Base-by-base conservation (phyloP, 2,797 vertebrate species). In the Pipistrellus pygmaeus region DNA sequence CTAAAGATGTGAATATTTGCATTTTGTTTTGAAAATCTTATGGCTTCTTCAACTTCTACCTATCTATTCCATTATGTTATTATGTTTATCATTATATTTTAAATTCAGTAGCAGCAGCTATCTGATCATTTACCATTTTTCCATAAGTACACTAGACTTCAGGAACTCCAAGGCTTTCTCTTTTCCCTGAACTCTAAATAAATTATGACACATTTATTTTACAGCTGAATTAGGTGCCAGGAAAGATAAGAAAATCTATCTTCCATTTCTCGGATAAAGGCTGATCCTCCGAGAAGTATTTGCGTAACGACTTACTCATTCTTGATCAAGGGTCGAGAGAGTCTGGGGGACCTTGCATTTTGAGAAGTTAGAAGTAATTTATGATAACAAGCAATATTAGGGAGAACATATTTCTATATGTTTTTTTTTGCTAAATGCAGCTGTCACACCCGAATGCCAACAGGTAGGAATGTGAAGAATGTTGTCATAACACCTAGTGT, bases 141-240 rank as follows among this genome's bases (percentile, higher is more conserved):
- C 91, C 41, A 86, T 96, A 51, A 96, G 55, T 92, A 88, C 35
- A 73, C 51, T 86, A 90, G 51, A 93, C 57, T 93, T 85, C 46
- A 78, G 95, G 75, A 97, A 85, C 96, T 91, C 86, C 86, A 25
- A 17, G 46, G 72, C 71, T 93, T 95, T 97, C 73, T 96, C 82
- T 57, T 94, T 95, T 97, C 92, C 91, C 88, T 87, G 90, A 96
- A 93, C 72, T 89, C 93, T 97, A 97, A 97, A 97, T 97, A 96
- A 97, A 97, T 97, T 94, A 97, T 97, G 95, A 97, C 88, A 96
- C 88, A 96, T 89, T 97, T 96, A 93, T 95, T 97, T 97, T 95
- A 93, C 76, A 95, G 90, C 38, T 41, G 81, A 94, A 94, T 96
- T 96, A 96, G 93, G 92, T 97, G 96, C 97, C 96, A 97, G 95